phyloP scores from a whole-genome alignment of 2,888 invertebrate species.

The Drosophila kuntzei region DNA sequence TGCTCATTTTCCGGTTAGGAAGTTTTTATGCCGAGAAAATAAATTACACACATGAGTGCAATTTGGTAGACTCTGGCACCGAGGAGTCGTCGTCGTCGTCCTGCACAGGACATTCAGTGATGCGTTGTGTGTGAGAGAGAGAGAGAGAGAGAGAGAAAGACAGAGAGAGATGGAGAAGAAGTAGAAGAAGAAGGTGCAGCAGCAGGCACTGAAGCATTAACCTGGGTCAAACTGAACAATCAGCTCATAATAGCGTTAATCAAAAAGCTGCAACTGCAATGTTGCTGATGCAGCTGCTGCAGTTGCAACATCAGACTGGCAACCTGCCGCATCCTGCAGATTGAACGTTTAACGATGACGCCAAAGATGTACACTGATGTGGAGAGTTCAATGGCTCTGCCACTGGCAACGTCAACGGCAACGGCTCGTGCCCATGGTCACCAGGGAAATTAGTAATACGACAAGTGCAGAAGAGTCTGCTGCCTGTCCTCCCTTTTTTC shows the following conservation, averaged over 20 bases:
- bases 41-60: slow-evolving; percentile 81
- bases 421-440: slow-evolving; percentile 60
- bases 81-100: slow-evolving; percentile 16
- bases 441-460: slow-evolving; percentile 83
- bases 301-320: slow-evolving; percentile 30
- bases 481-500: background rate
- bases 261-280: slow-evolving; percentile 68
- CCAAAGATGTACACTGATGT: slow-evolving; percentile 42
- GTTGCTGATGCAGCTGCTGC: slow-evolving; percentile 26
- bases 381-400: slow-evolving; percentile 36
- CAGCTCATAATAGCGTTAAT: slow-evolving; percentile 81
- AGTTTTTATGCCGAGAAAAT: slow-evolving; percentile 81
- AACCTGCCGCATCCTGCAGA: slow-evolving; percentile 45
- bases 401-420: slow-evolving; percentile 31
- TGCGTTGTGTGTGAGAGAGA: slow-evolving; percentile 3
- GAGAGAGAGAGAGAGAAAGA: slow-evolving; percentile 1
- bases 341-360: slow-evolving; percentile 73
- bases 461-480: slow-evolving; percentile 68
- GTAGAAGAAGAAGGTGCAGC: slow-evolving; percentile 14
- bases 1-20: slow-evolving; percentile 82
- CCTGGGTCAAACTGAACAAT: slow-evolving; percentile 78
- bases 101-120: slow-evolving; percentile 33
- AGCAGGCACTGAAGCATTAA: slow-evolving; percentile 60
- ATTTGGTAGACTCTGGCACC: slow-evolving; percentile 55
- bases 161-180: background rate